phyloP scores from a whole-genome alignment of 1,140 invertebrate species.

The Hyles euphorbiae region DNA sequence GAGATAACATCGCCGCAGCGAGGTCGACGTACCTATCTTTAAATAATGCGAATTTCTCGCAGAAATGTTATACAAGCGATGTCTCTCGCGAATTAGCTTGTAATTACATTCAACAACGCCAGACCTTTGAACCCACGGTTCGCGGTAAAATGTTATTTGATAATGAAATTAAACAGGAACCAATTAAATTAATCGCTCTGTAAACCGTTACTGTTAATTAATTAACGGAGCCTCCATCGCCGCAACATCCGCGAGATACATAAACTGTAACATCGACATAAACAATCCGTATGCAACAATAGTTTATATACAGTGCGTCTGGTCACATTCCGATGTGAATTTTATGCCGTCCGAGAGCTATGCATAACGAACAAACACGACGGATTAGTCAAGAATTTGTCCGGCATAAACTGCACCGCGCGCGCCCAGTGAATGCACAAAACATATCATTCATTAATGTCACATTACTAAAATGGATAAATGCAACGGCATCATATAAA shows the following conservation, averaged over 20 bases:
- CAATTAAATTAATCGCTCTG: too few relatives aligned
- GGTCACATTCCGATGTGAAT: background rate
- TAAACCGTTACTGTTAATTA: too few relatives aligned
- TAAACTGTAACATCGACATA: too few relatives aligned
- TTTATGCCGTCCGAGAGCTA: background rate
- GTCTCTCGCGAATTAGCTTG: slow-evolving; percentile 15
- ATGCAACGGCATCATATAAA: slow-evolving; percentile 26
- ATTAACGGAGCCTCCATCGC: too few relatives aligned
- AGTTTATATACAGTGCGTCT: background rate
- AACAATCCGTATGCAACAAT: background rate
- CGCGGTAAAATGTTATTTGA: too few relatives aligned
- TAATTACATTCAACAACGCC: slow-evolving; percentile 3
- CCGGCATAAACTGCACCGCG: slow-evolving; percentile 8
- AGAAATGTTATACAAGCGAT: slow-evolving; percentile 18
- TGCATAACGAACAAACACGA: background rate
- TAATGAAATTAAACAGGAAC: too few relatives aligned
- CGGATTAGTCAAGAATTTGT: slow-evolving; percentile 15
- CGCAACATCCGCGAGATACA: too few relatives aligned
- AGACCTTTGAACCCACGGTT: too few relatives aligned
- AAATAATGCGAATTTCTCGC: slow-evolving; percentile 14
- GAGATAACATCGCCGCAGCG: slow-evolving; percentile 30
- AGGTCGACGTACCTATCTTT: slow-evolving; percentile 23
- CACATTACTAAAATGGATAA: slow-evolving; percentile 31
- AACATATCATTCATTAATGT: slow-evolving; percentile 31
- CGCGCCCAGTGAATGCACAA: slow-evolving; percentile 26